These are phyloP conservation scores for Spisula solida DNA, from an alignment of 2,888 invertebrate species.

Conservation along the genomic window DNA sequence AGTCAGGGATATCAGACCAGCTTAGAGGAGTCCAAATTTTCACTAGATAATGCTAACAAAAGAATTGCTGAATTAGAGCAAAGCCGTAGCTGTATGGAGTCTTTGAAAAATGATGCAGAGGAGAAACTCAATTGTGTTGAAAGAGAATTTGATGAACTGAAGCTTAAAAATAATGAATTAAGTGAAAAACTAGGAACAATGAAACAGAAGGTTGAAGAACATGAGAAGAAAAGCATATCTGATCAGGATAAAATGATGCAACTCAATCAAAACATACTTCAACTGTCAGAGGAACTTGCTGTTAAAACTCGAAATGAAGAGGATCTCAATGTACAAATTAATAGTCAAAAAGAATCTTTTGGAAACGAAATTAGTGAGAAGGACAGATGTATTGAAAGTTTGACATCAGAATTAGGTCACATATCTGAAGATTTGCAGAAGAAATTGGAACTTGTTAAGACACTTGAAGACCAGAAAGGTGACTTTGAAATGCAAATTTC, in stretches of 20 bases:
- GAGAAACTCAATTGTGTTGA: slow-evolving; percentile 46
- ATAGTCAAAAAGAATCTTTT: slow-evolving; percentile 36
- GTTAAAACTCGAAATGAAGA: slow-evolving; percentile 16
- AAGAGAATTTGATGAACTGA: slow-evolving; percentile 47
- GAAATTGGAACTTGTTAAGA: slow-evolving; percentile 7
- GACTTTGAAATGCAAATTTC: slow-evolving; percentile 58
- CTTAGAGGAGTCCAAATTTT: slow-evolving; percentile 57
- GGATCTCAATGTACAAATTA: slow-evolving; percentile 42
- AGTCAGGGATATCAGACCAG: slow-evolving; percentile 46
- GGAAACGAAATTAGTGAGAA: slow-evolving; percentile 48
- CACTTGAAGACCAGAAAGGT: slow-evolving; percentile 31
- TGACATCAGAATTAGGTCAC: slow-evolving; percentile 38
- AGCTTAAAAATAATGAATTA: slow-evolving; percentile 24
- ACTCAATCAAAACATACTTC: slow-evolving; percentile 12
- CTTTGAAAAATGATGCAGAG: slow-evolving; percentile 46
- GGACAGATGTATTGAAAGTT: slow-evolving; percentile 34
- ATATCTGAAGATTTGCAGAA: slow-evolving; percentile 28
- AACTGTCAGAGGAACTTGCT: slow-evolving; percentile 44
- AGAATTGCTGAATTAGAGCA: slow-evolving; percentile 54
- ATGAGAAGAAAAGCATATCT: slow-evolving; percentile 42
- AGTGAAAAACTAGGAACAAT: slow-evolving; percentile 70
- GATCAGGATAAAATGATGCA: slow-evolving; percentile 41
- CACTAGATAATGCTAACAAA: slow-evolving; percentile 52
- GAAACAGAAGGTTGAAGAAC: slow-evolving; percentile 69
- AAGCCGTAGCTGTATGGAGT: slow-evolving; percentile 53